Base-by-base conservation (phyloP, 2,888 invertebrate genomes). In the Lycaena phlaeas region DNA sequence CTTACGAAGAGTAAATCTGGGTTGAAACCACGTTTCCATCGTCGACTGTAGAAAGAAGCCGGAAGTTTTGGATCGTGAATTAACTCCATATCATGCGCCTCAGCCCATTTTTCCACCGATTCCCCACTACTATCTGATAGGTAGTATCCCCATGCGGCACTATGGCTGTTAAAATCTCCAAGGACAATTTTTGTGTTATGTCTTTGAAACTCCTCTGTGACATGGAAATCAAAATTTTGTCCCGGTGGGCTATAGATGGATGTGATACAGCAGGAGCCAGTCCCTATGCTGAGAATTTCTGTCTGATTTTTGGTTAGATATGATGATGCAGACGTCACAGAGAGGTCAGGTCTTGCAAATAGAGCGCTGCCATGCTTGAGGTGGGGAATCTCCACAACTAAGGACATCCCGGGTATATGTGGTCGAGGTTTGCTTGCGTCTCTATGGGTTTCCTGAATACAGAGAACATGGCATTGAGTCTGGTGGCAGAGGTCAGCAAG, bases 11-110 rank as follows among this genome's bases (percentile, higher is more conserved):
- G 25, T 9, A 43, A n/a, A 11, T 39, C 39, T 1, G 43, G 29
- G 36, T 39, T 39, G 7, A 36, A 43, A 2, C 43, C 43, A 5
- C 40, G 31, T 27, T 17, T 36, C 43, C 40, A 39, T 11, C 39
- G 22, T 3, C 39, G 6, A 9, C 39, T 43, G 10, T 36, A 28
- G 10, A 38, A 38, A 4, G 42, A 42, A 2, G 42, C 18, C 11
- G 38, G 28, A 5, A 31, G 28, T 14, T 38, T 43, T 1, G 39
- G n/a, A 12, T 30, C 17, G 14, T 43, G 36, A 4, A 43, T 28
- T 4, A 39, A 12, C 3, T 1, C 2, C 2, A 43, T 15, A 9
- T 38, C 28, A 2, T 29, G 14, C 4, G 29, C 12, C 7, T 43
- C 43, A 12, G 43, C 39, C 39, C 39, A 43, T 17, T 36, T 29